These are phyloP conservation scores for Epinotia nisella DNA, from an alignment of 2,888 invertebrate genomes.

Conservation along the genomic window DNA sequence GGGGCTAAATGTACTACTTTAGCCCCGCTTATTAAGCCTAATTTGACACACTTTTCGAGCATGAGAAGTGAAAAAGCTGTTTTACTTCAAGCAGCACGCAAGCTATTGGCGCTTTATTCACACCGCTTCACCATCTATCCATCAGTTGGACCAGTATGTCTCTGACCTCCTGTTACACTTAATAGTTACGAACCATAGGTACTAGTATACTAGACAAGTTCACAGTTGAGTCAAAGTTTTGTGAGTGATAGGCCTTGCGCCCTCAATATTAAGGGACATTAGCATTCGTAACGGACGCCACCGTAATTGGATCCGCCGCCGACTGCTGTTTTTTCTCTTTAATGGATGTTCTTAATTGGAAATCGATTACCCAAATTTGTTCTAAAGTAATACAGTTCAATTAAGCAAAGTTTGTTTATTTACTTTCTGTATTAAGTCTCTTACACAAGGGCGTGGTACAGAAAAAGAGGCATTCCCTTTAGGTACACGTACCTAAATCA, in stretches of 20 bases:
- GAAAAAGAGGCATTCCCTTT: too few species aligned
- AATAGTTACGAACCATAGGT: not conserved
- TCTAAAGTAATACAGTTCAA: not conserved
- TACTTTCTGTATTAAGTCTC: not conserved
- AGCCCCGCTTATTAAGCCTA: too few species aligned
- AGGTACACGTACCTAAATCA: too few species aligned
- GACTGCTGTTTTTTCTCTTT: not conserved
- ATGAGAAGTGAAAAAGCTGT: too few species aligned
- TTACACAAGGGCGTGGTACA: too few species aligned
- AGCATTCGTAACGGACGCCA: conserved; percentile 14
- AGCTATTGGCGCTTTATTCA: not conserved
- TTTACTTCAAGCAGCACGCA: not conserved
- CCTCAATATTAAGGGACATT: not conserved
- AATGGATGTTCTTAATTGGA: conserved; percentile 5
- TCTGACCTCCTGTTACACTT: not conserved
- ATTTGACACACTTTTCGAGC: too few species aligned
- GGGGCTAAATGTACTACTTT: too few species aligned
- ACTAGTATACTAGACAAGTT: not conserved
- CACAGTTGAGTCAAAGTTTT: not conserved
- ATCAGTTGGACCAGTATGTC: not conserved
- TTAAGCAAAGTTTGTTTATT: not conserved
- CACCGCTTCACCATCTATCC: not conserved
- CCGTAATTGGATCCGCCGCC: conserved; percentile 19
- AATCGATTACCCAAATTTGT: conserved; percentile 8
- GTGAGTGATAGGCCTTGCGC: conserved; percentile 1